Conservation (phyloP, 2,113 vertebrate species). For the Neoarius graeffei region DNA sequence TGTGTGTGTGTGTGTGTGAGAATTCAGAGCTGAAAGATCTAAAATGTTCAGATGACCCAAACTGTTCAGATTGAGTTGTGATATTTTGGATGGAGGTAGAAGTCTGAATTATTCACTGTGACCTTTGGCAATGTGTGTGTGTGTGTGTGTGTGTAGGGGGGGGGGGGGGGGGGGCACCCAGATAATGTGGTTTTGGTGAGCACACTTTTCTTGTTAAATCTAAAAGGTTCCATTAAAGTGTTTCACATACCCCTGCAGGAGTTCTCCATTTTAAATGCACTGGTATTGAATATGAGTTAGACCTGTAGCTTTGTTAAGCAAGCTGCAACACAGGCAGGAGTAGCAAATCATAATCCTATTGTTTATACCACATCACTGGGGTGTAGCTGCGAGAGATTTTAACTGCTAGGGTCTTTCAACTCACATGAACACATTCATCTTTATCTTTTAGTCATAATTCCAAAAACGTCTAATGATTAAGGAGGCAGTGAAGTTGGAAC, state of each 20-base stretch:
- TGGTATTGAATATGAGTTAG: neutral
- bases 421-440: neutral
- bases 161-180: neutral
- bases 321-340: neutral
- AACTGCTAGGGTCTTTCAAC: neutral
- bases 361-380: neutral
- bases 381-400: neutral
- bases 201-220: neutral
- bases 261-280: neutral
- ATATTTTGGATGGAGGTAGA: conserved; percentile 2
- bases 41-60: neutral
- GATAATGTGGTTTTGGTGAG: neutral
- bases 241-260: neutral
- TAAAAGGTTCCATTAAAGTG: neutral
- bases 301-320: conserved; percentile 18
- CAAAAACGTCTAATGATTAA: neutral
- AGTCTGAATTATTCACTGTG: conserved; percentile 5
- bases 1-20: neutral
- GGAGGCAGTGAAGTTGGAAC: neutral
- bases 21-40: neutral
- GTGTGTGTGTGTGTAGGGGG: too few relatives aligned
- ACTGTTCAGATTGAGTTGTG: neutral
- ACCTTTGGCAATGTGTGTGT: conserved; percentile 1
- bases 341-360: neutral
- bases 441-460: too few relatives aligned